These are phyloP conservation scores for Epistrophe grossulariae DNA, from an alignment of 2,888 invertebrate species.

Conservation along the genomic window DNA sequence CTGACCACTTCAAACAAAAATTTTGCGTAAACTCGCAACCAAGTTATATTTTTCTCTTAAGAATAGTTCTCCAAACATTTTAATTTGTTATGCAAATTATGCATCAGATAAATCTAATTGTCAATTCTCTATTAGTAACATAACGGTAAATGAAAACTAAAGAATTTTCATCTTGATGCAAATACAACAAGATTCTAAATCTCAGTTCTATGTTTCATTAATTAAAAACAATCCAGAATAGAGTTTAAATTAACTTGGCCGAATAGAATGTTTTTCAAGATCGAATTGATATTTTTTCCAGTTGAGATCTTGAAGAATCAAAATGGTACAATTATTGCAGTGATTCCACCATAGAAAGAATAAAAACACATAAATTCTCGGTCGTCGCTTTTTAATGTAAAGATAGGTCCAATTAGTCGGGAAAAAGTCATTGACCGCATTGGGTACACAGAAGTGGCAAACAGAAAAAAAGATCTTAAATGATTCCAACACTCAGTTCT, in stretches of 20 bases:
- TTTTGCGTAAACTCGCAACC: no score
- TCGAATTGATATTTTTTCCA: not conserved
- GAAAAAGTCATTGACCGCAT: constrained; percentile 68
- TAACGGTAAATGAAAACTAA: not conserved
- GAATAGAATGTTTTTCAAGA: not conserved
- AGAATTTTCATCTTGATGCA: not conserved
- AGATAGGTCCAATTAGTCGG: constrained; percentile 67
- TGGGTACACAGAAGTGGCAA: constrained; percentile 29
- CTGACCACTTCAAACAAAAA: no score
- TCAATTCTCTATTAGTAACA: not conserved
- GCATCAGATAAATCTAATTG: not conserved
- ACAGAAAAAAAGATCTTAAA: constrained; percentile 44
- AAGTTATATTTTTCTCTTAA: no score
- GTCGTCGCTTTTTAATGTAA: constrained; percentile 17
- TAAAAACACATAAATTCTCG: not conserved
- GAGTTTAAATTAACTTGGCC: no score
- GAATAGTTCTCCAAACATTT: no score
- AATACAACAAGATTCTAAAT: not conserved
- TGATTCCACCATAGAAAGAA: constrained; percentile 1
- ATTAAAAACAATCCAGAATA: not conserved
- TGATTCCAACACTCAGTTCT: constrained; percentile 36
- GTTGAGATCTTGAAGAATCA: not conserved
- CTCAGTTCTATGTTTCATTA: not conserved
- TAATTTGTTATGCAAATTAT: not conserved
- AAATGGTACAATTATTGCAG: constrained; percentile 15